Percentiles rank a stretch among this genome's conserved stretches.
Conservation (phyloP, 2,797 vertebrate genomes). For the Aselliscus stoliczkanus region DNA sequence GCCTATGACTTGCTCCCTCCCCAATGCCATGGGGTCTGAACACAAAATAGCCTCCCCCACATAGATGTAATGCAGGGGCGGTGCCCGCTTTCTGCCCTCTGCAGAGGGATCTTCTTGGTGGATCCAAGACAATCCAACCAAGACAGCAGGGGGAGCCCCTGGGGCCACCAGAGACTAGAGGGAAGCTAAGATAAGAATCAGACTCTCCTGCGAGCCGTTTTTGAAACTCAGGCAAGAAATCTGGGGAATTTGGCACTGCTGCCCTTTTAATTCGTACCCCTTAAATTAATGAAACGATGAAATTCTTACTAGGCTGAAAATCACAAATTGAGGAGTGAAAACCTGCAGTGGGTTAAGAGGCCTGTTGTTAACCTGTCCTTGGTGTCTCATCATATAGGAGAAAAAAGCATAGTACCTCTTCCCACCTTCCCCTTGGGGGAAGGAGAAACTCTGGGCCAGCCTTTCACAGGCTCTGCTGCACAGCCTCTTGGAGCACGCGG, state of each 20-base stretch:
- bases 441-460: background rate
- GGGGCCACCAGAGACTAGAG: background rate
- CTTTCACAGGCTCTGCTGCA: background rate
- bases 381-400: background rate
- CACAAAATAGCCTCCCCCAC: background rate
- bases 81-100: accelerated
- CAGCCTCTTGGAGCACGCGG: background rate
- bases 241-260: background rate
- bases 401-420: background rate
- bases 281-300: background rate
- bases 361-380: background rate
- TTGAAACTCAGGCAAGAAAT: background rate
- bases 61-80: accelerated
- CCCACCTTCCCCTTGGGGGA: background rate
- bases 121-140: too few relatives aligned
- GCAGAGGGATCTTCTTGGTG: background rate
- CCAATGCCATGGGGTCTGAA: background rate
- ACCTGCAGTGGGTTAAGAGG: background rate
- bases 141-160: accelerated
- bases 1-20: background rate
- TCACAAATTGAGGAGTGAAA: background rate
- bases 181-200: background rate
- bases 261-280: background rate
- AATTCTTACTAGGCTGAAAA: background rate
- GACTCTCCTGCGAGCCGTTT: background rate